Conservation (phyloP, 2,888 invertebrate genomes). For the Eremobia ochroleuca region DNA sequence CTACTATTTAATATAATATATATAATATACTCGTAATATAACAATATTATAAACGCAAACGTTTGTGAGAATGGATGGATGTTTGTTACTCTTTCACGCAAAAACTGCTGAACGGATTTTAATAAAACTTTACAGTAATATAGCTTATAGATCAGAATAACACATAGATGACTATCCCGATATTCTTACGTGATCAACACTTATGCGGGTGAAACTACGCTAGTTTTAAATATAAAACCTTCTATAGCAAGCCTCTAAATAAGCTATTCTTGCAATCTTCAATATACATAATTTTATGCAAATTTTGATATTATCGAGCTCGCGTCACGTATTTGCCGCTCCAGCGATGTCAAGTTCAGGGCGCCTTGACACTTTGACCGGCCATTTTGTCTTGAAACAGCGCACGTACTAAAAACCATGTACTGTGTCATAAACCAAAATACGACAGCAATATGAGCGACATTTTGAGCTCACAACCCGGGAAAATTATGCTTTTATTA, state of each 20-base stretch:
- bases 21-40: no score
- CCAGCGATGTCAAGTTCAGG: constrained; percentile 41
- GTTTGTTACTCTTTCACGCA: no score
- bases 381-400: constrained; percentile 44
- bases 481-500: neutral
- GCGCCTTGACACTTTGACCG: constrained; percentile 3
- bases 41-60: no score
- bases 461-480: neutral
- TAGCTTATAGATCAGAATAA: no score
- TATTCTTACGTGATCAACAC: no score
- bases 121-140: no score
- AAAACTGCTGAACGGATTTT: no score
- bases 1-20: no score
- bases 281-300: constrained; percentile 24
- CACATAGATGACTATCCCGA: no score
- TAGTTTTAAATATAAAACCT: neutral
- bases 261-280: neutral
- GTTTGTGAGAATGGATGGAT: no score
- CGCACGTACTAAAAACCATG: neutral
- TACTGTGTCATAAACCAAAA: constrained; percentile 21
- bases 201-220: no score
- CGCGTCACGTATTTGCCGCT: constrained; percentile 2
- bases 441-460: neutral
- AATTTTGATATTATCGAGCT: constrained; percentile 20
- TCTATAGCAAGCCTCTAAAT: neutral